Evolutionary conservation across 1,140 invertebrate genomes (phyloP), one percentile per base, ranked within the genome.

Genomic region (Conus betulinus): DNA sequence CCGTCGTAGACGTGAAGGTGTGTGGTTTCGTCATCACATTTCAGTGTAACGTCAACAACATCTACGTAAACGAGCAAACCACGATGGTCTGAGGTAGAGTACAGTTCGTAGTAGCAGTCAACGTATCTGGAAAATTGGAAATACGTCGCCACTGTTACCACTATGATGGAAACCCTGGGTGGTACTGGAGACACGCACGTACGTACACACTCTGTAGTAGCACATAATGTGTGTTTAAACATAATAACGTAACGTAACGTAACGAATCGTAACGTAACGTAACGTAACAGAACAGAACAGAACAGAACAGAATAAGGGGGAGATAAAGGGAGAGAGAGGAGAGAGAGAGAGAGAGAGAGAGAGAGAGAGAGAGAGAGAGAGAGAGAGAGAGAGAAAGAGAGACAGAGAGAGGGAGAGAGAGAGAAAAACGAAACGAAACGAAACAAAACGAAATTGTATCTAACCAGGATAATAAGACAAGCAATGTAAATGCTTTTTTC

Each of bases 1-100:
- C 88, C 88, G 53, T 89, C 88, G 71, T 84, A 87, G 25, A 89
- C 88, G 27, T 87, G 79, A 63, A 89, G 85, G 0, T 39, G 63
- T 6, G 57, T 87, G 13, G 23, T 57, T 7, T 83, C 25, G 85
- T 89, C 88, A 53, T 89, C 63, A 63, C 88, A 89, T 17, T 25
- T 57, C 60, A 89, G 71, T 0, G 57, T 89, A 52, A 84, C 85
- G 78, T 89, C 88, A 71, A 85, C 20, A 20, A 89, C 85, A 13
- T 71, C 55, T 11, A 85, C 57, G 60, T 27, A 85, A 6, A 85
- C 84, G 5, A 85, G 23, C n/a, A 57, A 11, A 25, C 84, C 84
- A 7, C 17, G 52, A 25, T 85, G 23, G 17, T n/a, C 15, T 51
- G 84, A 85, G 1, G 60, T 67, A 1, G 84, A 67, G 60, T 53